These are phyloP conservation scores for Ochotona curzoniae DNA, from an alignment of 2,113 vertebrate species.

Conservation along the genomic window DNA sequence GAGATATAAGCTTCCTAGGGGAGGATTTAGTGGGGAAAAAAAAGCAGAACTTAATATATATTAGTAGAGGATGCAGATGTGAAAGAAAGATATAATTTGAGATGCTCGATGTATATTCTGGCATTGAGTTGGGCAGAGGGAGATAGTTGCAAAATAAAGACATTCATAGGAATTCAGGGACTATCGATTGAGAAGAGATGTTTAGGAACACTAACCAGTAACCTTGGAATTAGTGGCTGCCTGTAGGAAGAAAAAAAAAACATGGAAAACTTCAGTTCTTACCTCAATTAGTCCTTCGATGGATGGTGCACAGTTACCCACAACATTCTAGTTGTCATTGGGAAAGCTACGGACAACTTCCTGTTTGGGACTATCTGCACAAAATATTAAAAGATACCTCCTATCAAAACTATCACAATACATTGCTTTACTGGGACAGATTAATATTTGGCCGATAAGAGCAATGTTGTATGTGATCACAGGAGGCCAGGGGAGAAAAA, in stretches of 20 bases:
- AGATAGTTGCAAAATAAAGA: neutral
- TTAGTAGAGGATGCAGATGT: neutral
- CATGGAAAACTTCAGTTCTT: fast-evolving
- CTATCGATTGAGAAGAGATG: neutral
- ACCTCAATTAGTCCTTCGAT: neutral
- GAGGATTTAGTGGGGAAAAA: neutral
- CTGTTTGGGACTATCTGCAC: neutral
- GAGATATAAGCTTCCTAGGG: neutral
- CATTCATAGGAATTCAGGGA: neutral
- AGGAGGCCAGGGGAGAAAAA: neutral
- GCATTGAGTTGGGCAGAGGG: neutral
- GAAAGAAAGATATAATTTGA: neutral
- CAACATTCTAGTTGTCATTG: neutral
- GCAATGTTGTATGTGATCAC: neutral
- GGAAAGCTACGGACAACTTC: neutral
- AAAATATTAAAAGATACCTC: neutral
- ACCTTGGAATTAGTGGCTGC: neutral
- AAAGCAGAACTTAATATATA: neutral
- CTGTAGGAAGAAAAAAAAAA: neutral
- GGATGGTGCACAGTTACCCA: neutral
- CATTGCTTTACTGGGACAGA: neutral
- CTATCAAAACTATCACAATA: neutral
- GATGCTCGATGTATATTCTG: neutral
- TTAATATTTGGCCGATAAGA: neutral
- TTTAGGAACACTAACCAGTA: neutral